phyloP scores from a whole-genome alignment of 2,113 vertebrate species.

The Pachyramphus minor region DNA sequence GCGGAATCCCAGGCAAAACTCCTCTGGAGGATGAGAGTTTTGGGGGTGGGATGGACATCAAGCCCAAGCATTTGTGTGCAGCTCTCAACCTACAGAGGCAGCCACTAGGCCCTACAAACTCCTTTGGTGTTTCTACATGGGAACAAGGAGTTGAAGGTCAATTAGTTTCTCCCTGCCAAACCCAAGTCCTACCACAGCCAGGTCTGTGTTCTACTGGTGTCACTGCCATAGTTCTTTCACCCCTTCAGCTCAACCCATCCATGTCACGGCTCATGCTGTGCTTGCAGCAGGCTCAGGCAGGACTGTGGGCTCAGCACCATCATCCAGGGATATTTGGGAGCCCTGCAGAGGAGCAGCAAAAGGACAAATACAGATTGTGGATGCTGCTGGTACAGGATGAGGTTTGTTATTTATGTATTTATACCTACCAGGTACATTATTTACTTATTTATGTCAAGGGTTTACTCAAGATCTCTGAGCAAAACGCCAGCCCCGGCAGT shows the following conservation, averaged over 20 bases:
- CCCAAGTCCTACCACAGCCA: not conserved
- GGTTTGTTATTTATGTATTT: not conserved
- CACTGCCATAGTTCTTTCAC: not conserved
- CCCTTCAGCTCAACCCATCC: not conserved
- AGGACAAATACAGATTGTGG: not conserved
- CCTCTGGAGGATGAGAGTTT: not conserved
- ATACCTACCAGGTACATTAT: not conserved
- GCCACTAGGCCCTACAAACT: rapidly evolving
- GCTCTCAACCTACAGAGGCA: not conserved
- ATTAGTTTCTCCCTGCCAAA: not conserved
- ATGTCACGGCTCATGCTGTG: rapidly evolving
- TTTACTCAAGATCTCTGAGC: not conserved
- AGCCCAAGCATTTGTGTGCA: not conserved
- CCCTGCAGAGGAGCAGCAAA: not conserved
- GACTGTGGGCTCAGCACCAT: not conserved
- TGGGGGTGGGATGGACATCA: not conserved
- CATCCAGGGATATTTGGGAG: not conserved
- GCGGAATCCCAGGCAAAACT: not conserved
- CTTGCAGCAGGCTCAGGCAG: rapidly evolving
- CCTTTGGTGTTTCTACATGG: rapidly evolving
- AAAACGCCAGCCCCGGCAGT: rapidly evolving
- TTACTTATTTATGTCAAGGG: not conserved
- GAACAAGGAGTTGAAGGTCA: not conserved
- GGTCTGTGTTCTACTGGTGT: not conserved
- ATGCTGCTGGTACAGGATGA: not conserved